phyloP scores from a whole-genome alignment of 2,888 invertebrate species.

The Drosophila nigritarsus region DNA sequence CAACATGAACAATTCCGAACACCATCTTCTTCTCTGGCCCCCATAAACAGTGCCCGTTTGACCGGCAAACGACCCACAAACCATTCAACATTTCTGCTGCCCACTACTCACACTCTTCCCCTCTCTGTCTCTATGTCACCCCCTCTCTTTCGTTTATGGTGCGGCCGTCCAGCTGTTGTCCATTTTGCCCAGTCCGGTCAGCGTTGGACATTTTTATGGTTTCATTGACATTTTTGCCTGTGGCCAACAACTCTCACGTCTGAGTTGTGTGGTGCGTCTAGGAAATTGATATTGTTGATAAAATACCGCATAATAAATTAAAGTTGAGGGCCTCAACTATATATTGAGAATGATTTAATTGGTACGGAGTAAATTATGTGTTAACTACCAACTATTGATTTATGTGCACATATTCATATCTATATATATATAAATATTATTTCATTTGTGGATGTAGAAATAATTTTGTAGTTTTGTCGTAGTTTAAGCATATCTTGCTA shows the following conservation, averaged over 20 bases:
- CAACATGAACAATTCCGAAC: constrained; percentile 40
- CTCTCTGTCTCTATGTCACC: not conserved
- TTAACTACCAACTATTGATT: not conserved
- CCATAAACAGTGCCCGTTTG: constrained; percentile 49
- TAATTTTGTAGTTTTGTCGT: not conserved
- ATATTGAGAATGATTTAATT: constrained; percentile 19
- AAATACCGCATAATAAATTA: constrained; percentile 39
- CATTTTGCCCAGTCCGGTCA: constrained; percentile 28
- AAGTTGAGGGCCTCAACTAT: constrained; percentile 8
- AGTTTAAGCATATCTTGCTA: too few relatives aligned
- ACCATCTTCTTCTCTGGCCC: constrained; percentile 15
- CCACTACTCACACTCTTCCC: not conserved
- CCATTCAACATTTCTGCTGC: constrained; percentile 29
- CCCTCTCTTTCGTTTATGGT: constrained; percentile 36
- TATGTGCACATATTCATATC: not conserved
- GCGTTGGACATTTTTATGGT: constrained; percentile 70
- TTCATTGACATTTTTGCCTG: constrained; percentile 67
- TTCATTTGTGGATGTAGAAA: not conserved
- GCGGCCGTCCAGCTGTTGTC: constrained; percentile 34
- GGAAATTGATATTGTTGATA: constrained; percentile 46
- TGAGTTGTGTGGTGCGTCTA: constrained; percentile 1
- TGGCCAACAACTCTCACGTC: constrained; percentile 11
- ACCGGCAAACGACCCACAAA: constrained; percentile 46
- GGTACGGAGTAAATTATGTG: constrained; percentile 8
- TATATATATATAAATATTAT: too few relatives aligned